Conservation (phyloP, 1,140 invertebrate genomes). For the Radopholus similis region DNA sequence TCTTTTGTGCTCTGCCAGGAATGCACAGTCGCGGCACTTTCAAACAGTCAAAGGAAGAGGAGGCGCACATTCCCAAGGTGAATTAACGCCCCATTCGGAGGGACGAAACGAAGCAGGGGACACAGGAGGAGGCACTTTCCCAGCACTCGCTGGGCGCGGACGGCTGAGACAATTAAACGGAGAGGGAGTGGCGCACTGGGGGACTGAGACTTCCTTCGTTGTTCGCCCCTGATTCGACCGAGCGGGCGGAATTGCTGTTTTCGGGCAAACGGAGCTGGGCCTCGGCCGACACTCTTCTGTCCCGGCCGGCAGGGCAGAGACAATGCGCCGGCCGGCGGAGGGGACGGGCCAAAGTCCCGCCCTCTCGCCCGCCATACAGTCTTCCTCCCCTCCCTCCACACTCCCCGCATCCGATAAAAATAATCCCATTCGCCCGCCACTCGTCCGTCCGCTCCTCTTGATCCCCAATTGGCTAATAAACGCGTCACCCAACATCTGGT, state of each 20-base stretch:
- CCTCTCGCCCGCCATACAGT: not conserved
- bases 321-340: not conserved
- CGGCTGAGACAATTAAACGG: not conserved
- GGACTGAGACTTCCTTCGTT: not conserved
- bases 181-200: not conserved
- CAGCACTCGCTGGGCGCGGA: no score
- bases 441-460: no score
- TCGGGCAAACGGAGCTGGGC: no score
- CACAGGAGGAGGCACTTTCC: not conserved
- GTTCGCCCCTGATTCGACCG: no score
- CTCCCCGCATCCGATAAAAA: not conserved
- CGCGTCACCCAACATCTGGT: no score
- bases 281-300: no score
- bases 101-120: not conserved
- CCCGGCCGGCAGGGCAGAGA: not conserved
- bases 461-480: no score
- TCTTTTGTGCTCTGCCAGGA: no score
- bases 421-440: not conserved
- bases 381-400: not conserved
- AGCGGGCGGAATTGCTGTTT: no score
- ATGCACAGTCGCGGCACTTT: no score
- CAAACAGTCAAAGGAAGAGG: no score
- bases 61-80: not conserved
- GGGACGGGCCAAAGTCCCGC: not conserved
- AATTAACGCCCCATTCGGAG: not conserved